A percentile compares a stretch with the other conserved stretches of the same genome.
These are phyloP conservation scores for Lophius piscatorius DNA, from an alignment of 2,113 vertebrate species.

Conservation along the genomic window DNA sequence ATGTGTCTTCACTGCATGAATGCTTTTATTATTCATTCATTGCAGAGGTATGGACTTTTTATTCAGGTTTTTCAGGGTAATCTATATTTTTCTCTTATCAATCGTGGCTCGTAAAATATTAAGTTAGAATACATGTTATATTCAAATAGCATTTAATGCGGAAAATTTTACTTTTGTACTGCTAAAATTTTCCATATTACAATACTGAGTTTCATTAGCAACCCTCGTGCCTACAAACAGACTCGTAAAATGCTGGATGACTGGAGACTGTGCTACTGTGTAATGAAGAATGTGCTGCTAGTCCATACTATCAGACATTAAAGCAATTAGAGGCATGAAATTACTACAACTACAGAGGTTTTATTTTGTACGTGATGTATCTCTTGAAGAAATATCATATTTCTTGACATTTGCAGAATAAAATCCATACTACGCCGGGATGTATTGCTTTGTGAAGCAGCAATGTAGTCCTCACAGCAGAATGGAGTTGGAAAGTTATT, in stretches of 20 bases:
- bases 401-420: neutral
- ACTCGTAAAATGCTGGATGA: too few relatives aligned
- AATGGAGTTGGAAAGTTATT: conserved; percentile 30
- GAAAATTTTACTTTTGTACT: too few relatives aligned
- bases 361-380: neutral
- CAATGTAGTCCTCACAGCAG: neutral
- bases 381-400: neutral
- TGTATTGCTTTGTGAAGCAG: conserved; percentile 3
- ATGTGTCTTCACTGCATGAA: conserved; percentile 53
- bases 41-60: conserved; percentile 28
- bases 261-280: too few relatives aligned
- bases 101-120: too few relatives aligned
- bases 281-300: neutral
- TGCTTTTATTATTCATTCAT: conserved; percentile 36
- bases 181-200: too few relatives aligned
- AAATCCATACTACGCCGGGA: neutral
- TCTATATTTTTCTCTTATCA: neutral
- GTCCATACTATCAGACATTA: neutral
- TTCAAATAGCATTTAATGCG: too few relatives aligned
- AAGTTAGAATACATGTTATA: too few relatives aligned
- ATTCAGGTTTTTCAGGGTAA: conserved; percentile 19
- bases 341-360: neutral
- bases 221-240: too few relatives aligned
- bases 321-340: neutral
- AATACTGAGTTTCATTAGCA: too few relatives aligned